Conservation (phyloP, 2,888 invertebrate genomes). For the Xanthorhoe designata region DNA sequence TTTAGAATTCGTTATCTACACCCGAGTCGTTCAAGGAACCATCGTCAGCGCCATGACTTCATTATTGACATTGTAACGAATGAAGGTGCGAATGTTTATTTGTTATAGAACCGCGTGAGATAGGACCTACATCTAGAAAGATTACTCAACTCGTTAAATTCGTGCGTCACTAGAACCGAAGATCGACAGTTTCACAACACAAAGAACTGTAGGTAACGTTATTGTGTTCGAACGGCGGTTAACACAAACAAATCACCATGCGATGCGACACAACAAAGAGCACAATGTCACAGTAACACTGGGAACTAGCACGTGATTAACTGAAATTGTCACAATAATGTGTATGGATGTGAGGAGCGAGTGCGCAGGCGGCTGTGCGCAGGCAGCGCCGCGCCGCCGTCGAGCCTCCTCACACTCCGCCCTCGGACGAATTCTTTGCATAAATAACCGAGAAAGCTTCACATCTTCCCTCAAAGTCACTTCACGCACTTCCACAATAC, state of each 20-base stretch:
- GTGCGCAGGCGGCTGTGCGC: conserved; percentile 73
- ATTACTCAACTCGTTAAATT: conserved; percentile 61
- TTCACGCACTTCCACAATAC: conserved; percentile 71
- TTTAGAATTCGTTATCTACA: conserved; percentile 49
- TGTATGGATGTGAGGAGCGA: conserved; percentile 53
- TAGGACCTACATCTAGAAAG: conserved; percentile 64
- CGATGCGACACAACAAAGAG: conserved; percentile 63
- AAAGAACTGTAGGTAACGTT: conserved; percentile 64
- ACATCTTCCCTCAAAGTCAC: conserved; percentile 63
- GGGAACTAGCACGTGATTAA: conserved; percentile 65
- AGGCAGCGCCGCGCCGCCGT: conserved; percentile 72
- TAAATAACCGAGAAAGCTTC: conserved; percentile 82
- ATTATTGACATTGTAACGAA: conserved; percentile 29
- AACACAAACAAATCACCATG: conserved; percentile 60
- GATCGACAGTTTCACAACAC: conserved; percentile 65
- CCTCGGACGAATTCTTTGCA: conserved; percentile 83
- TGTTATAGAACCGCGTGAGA: conserved; percentile 50
- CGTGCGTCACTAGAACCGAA: conserved; percentile 63
- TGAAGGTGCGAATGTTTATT: conserved; percentile 23
- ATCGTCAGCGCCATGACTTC: conserved; percentile 34
- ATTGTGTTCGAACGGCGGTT: conserved; percentile 54
- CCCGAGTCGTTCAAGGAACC: conserved; percentile 20
- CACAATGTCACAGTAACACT: conserved; percentile 70
- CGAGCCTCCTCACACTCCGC: conserved; percentile 78
- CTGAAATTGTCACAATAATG: conserved; percentile 69